Percentiles rank a stretch among this genome's conserved stretches.
These are phyloP conservation scores for Ataeniobius toweri DNA, from an alignment of 2,797 vertebrate species.

Conservation along the genomic window DNA sequence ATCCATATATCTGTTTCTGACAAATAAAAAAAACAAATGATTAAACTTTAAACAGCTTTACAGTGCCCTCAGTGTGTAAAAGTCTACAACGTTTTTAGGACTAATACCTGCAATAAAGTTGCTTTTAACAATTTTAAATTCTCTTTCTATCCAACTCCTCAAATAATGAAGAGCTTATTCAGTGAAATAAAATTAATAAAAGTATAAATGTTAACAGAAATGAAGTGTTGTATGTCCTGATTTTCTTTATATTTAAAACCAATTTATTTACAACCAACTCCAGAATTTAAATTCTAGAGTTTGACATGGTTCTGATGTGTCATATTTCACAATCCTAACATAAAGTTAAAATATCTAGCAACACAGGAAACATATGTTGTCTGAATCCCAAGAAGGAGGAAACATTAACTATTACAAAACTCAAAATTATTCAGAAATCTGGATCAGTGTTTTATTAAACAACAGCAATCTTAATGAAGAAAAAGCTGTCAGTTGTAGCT, in stretches of 20 bases:
- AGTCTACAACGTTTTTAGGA: neutral
- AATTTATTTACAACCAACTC: neutral
- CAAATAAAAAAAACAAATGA: neutral
- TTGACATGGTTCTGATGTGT: neutral
- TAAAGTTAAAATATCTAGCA: neutral
- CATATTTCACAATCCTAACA: neutral
- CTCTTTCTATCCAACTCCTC: neutral
- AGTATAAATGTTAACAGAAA: neutral
- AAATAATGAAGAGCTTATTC: neutral
- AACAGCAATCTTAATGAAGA: neutral
- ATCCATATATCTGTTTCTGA: neutral
- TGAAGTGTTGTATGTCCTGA: neutral
- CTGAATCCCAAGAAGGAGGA: neutral
- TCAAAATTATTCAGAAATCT: neutral
- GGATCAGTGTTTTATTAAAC: neutral
- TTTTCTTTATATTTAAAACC: neutral
- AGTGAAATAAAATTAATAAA: neutral
- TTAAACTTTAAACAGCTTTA: neutral
- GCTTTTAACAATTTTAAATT: neutral
- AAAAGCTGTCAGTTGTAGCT: neutral
- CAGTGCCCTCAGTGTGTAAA: constrained; percentile 3
- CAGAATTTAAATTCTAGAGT: neutral
- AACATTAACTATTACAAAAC: neutral
- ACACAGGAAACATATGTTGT: neutral
- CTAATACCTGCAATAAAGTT: neutral